Evolutionary conservation across 2,113 vertebrate genomes (phyloP), one percentile per base, ranked within the genome.

Genomic region (human): DNA sequence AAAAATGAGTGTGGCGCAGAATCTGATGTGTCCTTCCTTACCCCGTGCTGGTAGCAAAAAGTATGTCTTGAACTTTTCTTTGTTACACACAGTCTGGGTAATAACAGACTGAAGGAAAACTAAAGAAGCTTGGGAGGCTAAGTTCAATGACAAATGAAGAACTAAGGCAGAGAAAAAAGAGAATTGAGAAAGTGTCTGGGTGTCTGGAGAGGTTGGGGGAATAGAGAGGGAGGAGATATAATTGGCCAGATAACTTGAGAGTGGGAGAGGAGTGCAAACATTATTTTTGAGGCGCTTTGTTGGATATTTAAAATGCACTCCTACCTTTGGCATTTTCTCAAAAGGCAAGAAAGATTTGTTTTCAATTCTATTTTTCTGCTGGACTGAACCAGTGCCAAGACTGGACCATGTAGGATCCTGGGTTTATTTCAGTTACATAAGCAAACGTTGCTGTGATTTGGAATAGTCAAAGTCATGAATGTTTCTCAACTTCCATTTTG

Each of bases 401-500:
- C 89, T 20, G 52, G 95, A 76, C 73, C 40, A 3, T 6, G 30
- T 10, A 43, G 43, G 52, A 55, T 27, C 38, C 83, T 68, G 88
- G 80, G 70, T 82, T 82, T 93, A 9, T 16, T 82, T 20, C 3
- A 2, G 84, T 96, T 94, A 95, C 48, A 85, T 79, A 95, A 96
- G 90, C 75, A 73, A 96, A 68, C 90, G 55, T 84, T 61, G 52
- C 92, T 96, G 59, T 78, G 57, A 78, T 95, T 80, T 79, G 61
- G 35, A 43, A 52, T n/a, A 96, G 88, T 38, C 81, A 68, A 79
- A 57, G 83, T 61, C 72, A 75, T 8, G 85, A 76, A 43, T 81
- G n/a, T 94, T 90, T 92, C 81, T 93, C 94, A 85, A 14, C 55
- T 96, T 90, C 83, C 66, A 50, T 95, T 81, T 94, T 89, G 80